Percentiles rank a stretch among this genome's conserved stretches.
Conservation (phyloP, 1,140 invertebrate genomes). For the Leptopilina clavipes region DNA sequence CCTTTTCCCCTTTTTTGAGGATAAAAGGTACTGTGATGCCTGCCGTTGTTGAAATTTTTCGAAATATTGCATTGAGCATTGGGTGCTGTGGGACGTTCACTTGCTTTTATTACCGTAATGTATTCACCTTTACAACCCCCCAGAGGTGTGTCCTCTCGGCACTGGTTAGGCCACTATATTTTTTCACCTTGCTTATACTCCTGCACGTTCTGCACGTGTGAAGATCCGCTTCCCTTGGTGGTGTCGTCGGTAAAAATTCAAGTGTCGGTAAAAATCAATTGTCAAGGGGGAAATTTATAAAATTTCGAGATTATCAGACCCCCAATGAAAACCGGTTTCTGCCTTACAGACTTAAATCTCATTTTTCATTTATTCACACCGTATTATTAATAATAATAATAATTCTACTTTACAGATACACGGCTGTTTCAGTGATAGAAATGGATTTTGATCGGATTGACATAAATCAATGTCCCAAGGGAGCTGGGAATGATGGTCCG, state of each 20-base stretch:
- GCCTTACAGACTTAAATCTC: background rate
- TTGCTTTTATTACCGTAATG: conserved; percentile 58
- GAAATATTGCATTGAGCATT: conserved; percentile 59
- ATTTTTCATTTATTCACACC: background rate
- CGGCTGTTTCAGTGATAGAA: conserved; percentile 93
- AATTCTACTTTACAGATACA: conserved; percentile 81
- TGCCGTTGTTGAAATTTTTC: conserved; percentile 49
- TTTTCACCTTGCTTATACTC: conserved; percentile 35
- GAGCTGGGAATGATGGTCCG: conserved; percentile 89
- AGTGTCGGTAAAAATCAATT: conserved; percentile 33
- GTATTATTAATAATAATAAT: too few relatives aligned
- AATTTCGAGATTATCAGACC: conserved; percentile 31
- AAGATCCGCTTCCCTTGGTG: conserved; percentile 30
- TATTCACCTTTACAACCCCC: conserved; percentile 54
- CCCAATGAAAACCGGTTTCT: background rate
- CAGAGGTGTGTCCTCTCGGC: conserved; percentile 53
- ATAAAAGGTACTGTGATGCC: too few relatives aligned
- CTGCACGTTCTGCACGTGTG: conserved; percentile 48
- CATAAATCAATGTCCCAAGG: conserved; percentile 96
- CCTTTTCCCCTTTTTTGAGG: too few relatives aligned
- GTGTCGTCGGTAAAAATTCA: conserved; percentile 19
- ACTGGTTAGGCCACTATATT: conserved; percentile 52
- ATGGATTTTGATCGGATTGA: conserved; percentile 98
- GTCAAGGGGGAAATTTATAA: conserved; percentile 26
- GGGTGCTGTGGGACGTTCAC: conserved; percentile 52